Conservation (phyloP, 2,113 vertebrate species). For the Sclerurus mexicanus region DNA sequence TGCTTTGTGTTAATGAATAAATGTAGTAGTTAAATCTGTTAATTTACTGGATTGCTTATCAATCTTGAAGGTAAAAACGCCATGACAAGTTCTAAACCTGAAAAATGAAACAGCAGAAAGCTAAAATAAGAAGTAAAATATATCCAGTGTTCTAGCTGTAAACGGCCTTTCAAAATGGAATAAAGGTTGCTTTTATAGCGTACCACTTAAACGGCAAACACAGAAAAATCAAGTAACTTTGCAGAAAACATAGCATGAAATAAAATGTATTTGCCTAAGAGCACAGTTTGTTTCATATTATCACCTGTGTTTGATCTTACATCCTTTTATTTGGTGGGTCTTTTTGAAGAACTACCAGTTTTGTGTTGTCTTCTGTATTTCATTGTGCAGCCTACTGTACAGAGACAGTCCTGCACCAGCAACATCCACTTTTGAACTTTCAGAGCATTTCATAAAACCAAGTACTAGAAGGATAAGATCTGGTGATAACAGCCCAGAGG, state of each 20-base stretch:
- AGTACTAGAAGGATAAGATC: not conserved
- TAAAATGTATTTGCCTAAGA: not conserved
- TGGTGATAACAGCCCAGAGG: not conserved
- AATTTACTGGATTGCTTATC: not conserved
- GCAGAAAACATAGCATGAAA: not conserved
- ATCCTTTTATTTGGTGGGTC: not conserved
- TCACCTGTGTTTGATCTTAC: not conserved
- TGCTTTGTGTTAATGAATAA: not conserved
- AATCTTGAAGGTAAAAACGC: not conserved
- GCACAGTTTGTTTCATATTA: not conserved
- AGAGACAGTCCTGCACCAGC: not conserved
- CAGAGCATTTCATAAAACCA: not conserved
- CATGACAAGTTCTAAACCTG: not conserved
- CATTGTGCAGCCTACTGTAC: not conserved
- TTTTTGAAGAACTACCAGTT: not conserved
- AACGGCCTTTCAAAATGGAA: not conserved
- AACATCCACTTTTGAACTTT: not conserved
- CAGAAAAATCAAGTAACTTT: not conserved
- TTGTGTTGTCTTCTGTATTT: not conserved
- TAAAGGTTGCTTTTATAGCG: rapidly evolving
- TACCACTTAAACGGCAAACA: not conserved
- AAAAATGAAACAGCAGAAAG: not conserved
- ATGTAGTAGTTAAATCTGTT: not conserved
- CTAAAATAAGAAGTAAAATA: not conserved
- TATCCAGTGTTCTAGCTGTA: not conserved